These are phyloP conservation scores for Labeo calbasu DNA, from an alignment of 2,797 vertebrate species.

Conservation along the genomic window DNA sequence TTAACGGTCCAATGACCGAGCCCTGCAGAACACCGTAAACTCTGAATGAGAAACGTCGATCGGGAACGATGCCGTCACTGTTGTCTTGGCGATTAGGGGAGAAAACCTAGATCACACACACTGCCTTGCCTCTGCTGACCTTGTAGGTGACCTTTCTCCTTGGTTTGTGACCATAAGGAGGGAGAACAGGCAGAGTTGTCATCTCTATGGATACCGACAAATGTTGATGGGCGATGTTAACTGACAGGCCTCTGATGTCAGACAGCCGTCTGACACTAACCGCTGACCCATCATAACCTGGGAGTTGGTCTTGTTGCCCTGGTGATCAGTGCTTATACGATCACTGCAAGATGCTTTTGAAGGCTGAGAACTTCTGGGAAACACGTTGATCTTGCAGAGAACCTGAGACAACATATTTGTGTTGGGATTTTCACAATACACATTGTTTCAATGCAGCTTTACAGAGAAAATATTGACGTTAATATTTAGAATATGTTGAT, in stretches of 20 bases:
- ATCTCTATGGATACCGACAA: slow-evolving; percentile 56
- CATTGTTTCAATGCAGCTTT: neutral
- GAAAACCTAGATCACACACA: slow-evolving; percentile 16
- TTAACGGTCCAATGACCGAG: neutral
- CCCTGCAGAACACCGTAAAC: neutral
- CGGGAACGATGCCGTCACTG: neutral
- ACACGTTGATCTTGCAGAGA: slow-evolving; percentile 2
- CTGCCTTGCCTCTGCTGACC: slow-evolving; percentile 7
- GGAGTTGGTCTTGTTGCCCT: slow-evolving; percentile 32
- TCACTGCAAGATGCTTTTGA: slow-evolving; percentile 37
- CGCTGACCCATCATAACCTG: slow-evolving; percentile 41
- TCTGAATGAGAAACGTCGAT: neutral
- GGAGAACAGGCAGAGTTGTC: slow-evolving; percentile 6
- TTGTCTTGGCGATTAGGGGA: slow-evolving; percentile 13
- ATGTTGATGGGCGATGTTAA: slow-evolving; percentile 50
- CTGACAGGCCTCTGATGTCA: slow-evolving; percentile 43
- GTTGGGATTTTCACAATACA: neutral
- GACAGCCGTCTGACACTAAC: slow-evolving; percentile 27
- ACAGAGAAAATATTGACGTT: neutral
- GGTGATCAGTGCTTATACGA: slow-evolving; percentile 26
- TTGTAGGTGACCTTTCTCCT: neutral
- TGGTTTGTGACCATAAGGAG: slow-evolving; percentile 1
- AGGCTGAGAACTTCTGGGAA: slow-evolving; percentile 35
- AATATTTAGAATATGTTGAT: neutral
- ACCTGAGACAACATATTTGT: neutral